A percentile compares a stretch with the other conserved stretches of the same genome.
Evolutionary conservation across 2,888 invertebrate genomes (phyloP).

Genomic region (Hypolimnas misippus): DNA sequence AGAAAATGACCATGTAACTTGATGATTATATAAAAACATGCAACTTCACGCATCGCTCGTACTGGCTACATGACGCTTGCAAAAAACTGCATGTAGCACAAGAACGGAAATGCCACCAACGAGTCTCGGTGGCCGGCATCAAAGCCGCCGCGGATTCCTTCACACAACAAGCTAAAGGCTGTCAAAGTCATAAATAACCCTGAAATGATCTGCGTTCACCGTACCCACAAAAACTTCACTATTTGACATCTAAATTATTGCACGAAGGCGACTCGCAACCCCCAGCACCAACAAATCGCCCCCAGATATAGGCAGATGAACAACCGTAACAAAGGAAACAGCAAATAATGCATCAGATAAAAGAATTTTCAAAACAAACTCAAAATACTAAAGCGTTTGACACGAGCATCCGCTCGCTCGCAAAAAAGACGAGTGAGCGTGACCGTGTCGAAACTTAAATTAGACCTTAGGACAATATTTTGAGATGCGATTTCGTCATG

Average conservation of each 20-base stretch:
- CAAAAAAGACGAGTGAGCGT: conserved; percentile 70
- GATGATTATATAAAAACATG: conserved; percentile 36
- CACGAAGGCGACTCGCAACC: conserved; percentile 71
- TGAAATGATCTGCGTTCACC: conserved; percentile 73
- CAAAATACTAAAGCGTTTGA: conserved; percentile 84
- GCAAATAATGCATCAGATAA: conserved; percentile 82
- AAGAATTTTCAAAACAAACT: conserved; percentile 85
- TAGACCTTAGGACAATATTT: conserved; percentile 73
- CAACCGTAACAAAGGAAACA: conserved; percentile 74
- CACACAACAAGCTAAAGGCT: conserved; percentile 71
- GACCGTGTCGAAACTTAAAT: conserved; percentile 65
- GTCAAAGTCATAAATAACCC: conserved; percentile 80
- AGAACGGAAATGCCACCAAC: conserved; percentile 80
- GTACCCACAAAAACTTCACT: conserved; percentile 66
- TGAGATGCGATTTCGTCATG: conserved; percentile 71
- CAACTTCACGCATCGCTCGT: conserved; percentile 33
- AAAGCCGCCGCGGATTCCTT: conserved; percentile 75
- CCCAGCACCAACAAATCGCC: conserved; percentile 70
- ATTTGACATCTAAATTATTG: conserved; percentile 85
- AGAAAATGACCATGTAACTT: conserved; percentile 30
- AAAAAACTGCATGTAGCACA: conserved; percentile 56
- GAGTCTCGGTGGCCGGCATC: conserved; percentile 60
- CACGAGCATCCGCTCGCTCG: conserved; percentile 82
- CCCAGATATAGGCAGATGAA: conserved; percentile 73
- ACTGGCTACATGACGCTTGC: conserved; percentile 40